phyloP scores from a whole-genome alignment of 2,797 vertebrate genomes.

The Aselliscus stoliczkanus region DNA sequence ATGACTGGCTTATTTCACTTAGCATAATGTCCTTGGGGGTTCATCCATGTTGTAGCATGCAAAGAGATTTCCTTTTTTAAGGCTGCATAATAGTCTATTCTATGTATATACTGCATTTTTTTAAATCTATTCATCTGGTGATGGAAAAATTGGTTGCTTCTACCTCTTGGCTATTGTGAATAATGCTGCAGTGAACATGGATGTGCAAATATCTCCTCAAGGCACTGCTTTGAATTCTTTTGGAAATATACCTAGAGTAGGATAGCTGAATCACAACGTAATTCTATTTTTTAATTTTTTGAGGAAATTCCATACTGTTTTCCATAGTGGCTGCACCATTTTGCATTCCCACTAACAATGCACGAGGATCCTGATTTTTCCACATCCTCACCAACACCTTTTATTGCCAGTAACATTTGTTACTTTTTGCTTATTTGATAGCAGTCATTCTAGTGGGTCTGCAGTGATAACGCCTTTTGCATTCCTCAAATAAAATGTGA shows the following conservation, averaged over 20 bases:
- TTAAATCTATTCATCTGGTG: not conserved
- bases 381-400: not conserved
- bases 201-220: not conserved
- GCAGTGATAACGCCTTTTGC: not conserved
- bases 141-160: not conserved
- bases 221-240: not conserved
- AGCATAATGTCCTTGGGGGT: not conserved
- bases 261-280: not conserved
- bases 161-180: not conserved
- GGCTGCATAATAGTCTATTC: not conserved
- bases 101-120: not conserved
- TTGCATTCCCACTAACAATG: not conserved
- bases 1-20: not conserved
- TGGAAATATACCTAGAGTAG: not conserved
- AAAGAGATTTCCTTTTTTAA: not conserved
- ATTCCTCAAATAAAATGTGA: not conserved
- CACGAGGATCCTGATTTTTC: not conserved
- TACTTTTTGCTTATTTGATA: not conserved
- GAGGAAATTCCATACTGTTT: not conserved
- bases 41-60: not conserved
- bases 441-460: not conserved
- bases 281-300: not conserved
- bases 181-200: not conserved
- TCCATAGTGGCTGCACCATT: not conserved
- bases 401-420: not conserved